phyloP scores from a whole-genome alignment of 2,113 vertebrate genomes.

The Machaerirhynchus nigripectus region DNA sequence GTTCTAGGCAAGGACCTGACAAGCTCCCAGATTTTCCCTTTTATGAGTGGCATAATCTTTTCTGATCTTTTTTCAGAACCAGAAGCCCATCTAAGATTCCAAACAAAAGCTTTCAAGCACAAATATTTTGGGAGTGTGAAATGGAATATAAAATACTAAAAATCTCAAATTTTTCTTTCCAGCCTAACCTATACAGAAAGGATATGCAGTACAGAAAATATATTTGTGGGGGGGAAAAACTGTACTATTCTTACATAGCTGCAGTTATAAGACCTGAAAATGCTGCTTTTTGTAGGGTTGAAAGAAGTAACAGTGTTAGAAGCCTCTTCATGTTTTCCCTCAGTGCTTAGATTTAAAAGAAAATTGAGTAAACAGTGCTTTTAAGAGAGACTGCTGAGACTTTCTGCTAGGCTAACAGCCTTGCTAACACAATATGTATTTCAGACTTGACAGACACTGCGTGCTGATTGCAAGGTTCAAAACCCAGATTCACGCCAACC shows the following conservation, averaged over 20 bases:
- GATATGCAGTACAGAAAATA: not conserved
- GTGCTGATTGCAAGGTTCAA: accelerated
- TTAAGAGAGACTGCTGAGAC: not conserved
- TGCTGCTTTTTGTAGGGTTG: not conserved
- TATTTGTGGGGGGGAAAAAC: accelerated
- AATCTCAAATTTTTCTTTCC: not conserved
- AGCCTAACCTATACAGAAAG: not conserved
- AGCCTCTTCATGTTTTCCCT: not conserved
- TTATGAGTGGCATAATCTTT: not conserved
- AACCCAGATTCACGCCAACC: accelerated
- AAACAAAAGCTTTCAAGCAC: not conserved
- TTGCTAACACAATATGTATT: not conserved
- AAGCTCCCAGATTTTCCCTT: not conserved
- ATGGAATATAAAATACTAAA: not conserved
- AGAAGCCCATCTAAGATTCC: not conserved
- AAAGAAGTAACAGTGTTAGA: not conserved
- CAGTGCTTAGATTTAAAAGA: not conserved
- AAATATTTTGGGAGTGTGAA: not conserved
- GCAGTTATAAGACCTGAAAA: not conserved
- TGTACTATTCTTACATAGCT: not conserved
- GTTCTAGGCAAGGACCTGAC: not conserved
- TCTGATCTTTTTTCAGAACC: not conserved
- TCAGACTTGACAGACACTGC: not conserved
- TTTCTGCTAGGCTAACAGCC: not conserved
- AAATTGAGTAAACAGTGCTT: not conserved